phyloP scores from a whole-genome alignment of 1,140 invertebrate species.

The Megathymus violae region DNA sequence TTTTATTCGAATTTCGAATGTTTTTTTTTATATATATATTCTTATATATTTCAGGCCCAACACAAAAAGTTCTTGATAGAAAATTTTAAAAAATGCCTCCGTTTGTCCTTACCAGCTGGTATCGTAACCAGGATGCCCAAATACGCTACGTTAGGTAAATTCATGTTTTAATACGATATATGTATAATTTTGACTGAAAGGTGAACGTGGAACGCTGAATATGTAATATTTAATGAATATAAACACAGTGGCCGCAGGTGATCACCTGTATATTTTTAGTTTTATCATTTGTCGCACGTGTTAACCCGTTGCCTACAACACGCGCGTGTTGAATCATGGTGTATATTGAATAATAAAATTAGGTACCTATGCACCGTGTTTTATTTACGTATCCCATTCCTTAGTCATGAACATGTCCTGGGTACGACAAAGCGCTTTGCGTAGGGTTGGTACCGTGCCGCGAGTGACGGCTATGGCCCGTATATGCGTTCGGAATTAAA shows the following conservation, averaged over 20 bases:
- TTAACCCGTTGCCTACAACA: neutral
- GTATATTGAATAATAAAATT: slow-evolving; percentile 4
- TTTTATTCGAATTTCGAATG: too few species aligned
- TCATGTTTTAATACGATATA: neutral
- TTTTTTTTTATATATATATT: too few species aligned
- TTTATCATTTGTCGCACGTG: neutral
- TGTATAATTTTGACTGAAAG: slow-evolving; percentile 3
- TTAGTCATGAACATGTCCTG: too few species aligned
- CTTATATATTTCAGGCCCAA: too few species aligned
- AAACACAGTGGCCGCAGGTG: neutral
- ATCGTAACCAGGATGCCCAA: neutral
- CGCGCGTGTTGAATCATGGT: neutral
- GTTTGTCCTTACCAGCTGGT: too few species aligned
- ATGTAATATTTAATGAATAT: neutral
- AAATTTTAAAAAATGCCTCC: too few species aligned
- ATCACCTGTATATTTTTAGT: neutral
- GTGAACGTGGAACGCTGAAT: neutral
- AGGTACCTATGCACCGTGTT: neutral
- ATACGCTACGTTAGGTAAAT: neutral
- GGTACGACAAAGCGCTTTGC: too few species aligned
- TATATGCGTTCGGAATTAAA: too few species aligned
- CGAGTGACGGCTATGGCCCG: too few species aligned
- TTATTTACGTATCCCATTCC: neutral
- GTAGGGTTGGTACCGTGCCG: too few species aligned
- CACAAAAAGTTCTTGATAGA: too few species aligned